Evolutionary conservation across 2,888 invertebrate genomes (phyloP), one percentile per base, ranked within the genome.

Genomic region (Molanna angustata): DNA sequence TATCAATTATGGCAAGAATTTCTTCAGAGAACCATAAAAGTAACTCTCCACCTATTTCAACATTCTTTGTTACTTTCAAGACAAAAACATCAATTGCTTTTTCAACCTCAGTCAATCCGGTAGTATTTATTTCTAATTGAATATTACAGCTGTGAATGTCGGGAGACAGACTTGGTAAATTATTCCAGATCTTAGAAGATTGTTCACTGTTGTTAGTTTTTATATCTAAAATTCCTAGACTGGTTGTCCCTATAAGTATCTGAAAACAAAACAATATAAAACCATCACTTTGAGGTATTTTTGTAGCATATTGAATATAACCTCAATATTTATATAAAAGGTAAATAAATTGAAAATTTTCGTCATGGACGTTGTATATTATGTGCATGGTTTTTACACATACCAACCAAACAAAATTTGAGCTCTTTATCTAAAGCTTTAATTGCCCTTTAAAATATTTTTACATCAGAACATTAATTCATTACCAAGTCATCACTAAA

Each of bases 21-120:
- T 84, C 83, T 61, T 88, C 87, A 4, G 87, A 85, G 68, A 92
- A 92, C 94, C 95, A 95, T 61, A 91, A 78, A 21, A 82, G 73
- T 42, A 93, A 72, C 62, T 88, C 86, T 54, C 87, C 85, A 27
- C 86, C 87, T 1, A 76, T 73, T 40, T 74, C 71, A 51, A 76
- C 70, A 59, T 71, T 72, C 32, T 69, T 67, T 37, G 66, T 65
- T 22, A 53, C 13, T 42, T 42, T 48, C 35, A 58, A 35, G 39
- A 40, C 16, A n/a, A 50, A 54, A 18, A 2, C 19, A 9, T 45
- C 33, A n/a, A n/a, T n/a, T n/a, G n/a, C n/a, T 22, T 50, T 13
- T 42, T 16, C 33, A 73, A 63, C 13, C 74, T 70, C 60, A 80
- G 61, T 9, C 16, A 27, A 1, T n/a, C 18, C 22, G 3, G 18